Conservation (phyloP, 2,113 vertebrate genomes). For the Varanus salvator region DNA sequence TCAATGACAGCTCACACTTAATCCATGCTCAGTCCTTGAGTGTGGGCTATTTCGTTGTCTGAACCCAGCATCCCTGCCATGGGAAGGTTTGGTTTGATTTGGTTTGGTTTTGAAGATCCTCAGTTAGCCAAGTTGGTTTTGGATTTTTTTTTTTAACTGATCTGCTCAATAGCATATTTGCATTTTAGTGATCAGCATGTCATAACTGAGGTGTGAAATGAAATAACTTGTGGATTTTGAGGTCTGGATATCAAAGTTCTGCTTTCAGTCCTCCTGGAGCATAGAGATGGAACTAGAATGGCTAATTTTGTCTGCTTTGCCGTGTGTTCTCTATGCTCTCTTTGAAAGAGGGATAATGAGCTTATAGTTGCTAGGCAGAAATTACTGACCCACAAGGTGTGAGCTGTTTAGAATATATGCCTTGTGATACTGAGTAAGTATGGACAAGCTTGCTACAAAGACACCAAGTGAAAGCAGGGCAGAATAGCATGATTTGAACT, state of each 20-base stretch:
- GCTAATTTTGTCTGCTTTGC: not conserved
- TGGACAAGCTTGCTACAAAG: not conserved
- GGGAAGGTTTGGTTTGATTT: too few relatives aligned
- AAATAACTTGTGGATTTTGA: not conserved
- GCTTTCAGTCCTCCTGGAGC: not conserved
- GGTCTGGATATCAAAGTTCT: not conserved
- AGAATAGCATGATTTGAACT: constrained; percentile 1
- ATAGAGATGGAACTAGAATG: constrained; percentile 4
- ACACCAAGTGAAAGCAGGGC: not conserved
- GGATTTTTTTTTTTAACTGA: too few relatives aligned
- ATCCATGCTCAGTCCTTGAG: too few relatives aligned
- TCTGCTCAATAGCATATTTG: not conserved
- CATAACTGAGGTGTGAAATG: not conserved
- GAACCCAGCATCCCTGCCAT: too few relatives aligned
- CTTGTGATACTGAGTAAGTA: not conserved
- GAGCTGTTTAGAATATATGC: not conserved
- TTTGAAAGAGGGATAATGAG: not conserved
- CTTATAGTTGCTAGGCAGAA: constrained; percentile 18
- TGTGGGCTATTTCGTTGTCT: too few relatives aligned
- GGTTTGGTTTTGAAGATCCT: not conserved
- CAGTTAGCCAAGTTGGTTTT: not conserved
- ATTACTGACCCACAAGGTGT: constrained; percentile 19
- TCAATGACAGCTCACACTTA: too few relatives aligned
- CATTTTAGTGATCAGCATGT: not conserved
- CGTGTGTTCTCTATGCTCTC: not conserved